Percentiles rank a stretch among this genome's conserved stretches.
Conservation (phyloP, 1,140 invertebrate species). For the Cyclargus thomasi region DNA sequence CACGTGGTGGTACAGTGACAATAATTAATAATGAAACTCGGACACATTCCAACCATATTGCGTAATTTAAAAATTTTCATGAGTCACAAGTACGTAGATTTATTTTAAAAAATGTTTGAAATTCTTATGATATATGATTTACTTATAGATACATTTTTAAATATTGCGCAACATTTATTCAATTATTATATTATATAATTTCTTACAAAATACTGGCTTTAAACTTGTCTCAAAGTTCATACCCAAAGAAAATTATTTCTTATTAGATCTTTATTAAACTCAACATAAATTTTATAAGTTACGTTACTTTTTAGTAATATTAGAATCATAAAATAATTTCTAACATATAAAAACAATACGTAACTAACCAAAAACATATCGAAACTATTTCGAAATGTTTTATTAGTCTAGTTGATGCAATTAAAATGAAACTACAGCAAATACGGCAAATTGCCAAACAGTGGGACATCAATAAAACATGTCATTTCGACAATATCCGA, state of each 20-base stretch:
- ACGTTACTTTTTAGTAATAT: background rate
- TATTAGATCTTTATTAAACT: too few species aligned
- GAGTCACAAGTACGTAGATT: background rate
- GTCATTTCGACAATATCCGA: conserved; percentile 6
- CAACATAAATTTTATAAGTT: too few species aligned
- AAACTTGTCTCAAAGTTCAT: too few species aligned
- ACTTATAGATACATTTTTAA: too few species aligned
- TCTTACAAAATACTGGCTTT: too few species aligned
- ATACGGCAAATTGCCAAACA: conserved; percentile 2
- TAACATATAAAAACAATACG: background rate
- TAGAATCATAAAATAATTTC: background rate
- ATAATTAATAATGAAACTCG: background rate
- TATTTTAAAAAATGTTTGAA: too few species aligned
- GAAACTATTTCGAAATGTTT: background rate
- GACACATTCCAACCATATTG: background rate
- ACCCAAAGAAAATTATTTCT: too few species aligned
- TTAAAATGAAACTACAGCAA: conserved; percentile 7
- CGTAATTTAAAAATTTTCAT: background rate
- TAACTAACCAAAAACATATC: background rate
- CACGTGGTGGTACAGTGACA: conserved; percentile 13
- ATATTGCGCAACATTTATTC: too few species aligned
- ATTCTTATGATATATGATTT: too few species aligned
- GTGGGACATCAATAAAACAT: background rate
- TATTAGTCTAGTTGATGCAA: background rate
- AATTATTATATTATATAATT: too few species aligned